Evolutionary conservation across 2,888 invertebrate genomes (phyloP), one percentile per base, ranked within the genome.

Genomic region (Aleiodes leptofemur): DNA sequence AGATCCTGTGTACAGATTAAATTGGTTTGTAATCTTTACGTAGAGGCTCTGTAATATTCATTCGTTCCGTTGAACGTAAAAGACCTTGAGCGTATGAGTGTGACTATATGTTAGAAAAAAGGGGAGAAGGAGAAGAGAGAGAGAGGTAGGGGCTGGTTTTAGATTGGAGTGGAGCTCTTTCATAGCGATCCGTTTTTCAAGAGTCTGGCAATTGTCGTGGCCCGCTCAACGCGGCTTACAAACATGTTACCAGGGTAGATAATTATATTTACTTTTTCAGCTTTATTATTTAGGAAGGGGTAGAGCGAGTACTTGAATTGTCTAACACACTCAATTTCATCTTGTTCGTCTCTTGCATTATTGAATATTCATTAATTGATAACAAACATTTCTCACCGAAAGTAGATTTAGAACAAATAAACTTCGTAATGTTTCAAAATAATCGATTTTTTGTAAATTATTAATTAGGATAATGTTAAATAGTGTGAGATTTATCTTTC

Each of bases 221-320:
- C 83, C 77, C 81, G 81, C 77, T 74, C 61, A 71, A 64, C 76
- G 70, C 70, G 76, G 80, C 83, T 83, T 82, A 83, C 85, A 86
- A 86, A 86, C 86, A 85, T 82, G 81, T 84, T 85, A 79, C 77
- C 73, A 73, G 73, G 80, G 77, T 75, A 81, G 84, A 84, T 89
- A 89, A 89, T 89, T 89, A 89, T 89, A 89, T 89, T 89, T 88
- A 87, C 88, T 85, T 86, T 86, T 81, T 82, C 82, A 80, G 79
- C 84, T 89, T 87, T 87, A 89, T 89, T 89, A 89, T 89, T 88
- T 84, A 89, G 76, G 31, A 77, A 69, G 74, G 77, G 75, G 78
- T 70, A 76, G 73, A 73, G 74, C 56, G 68, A 51, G 66, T 66
- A 38, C 71, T 66, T 51, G 51, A 66, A 64, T 71, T 68, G 50